Percentiles rank a stretch among this genome's conserved stretches.
phyloP scores from a whole-genome alignment of 1,140 invertebrate species.

The Caenorhabditis brenneri region DNA sequence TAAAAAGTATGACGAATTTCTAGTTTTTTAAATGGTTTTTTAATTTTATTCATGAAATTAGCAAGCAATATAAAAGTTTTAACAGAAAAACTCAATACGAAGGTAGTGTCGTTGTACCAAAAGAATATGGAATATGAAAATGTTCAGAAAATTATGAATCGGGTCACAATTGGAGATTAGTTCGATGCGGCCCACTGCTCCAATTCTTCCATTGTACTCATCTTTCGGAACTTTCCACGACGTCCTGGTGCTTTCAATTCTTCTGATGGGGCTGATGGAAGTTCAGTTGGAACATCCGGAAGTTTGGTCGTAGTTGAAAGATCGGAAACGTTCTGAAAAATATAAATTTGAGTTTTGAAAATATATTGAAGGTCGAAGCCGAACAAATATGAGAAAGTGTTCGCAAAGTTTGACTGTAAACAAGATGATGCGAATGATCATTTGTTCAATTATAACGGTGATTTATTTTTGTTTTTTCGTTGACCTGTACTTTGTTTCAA shows the following conservation, averaged over 20 bases:
- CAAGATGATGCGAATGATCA: background rate
- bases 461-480: too few relatives aligned
- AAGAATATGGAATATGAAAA: background rate
- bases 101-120: background rate
- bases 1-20: constrained; percentile 2
- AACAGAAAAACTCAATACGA: too few relatives aligned
- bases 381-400: too few relatives aligned
- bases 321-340: background rate
- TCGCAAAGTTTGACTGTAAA: too few relatives aligned
- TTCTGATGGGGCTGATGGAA: constrained; percentile 16
- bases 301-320: background rate
- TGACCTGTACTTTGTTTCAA: too few relatives aligned
- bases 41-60: background rate
- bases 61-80: background rate
- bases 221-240: constrained; percentile 11
- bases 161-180: constrained; percentile 1
- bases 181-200: constrained; percentile 53
- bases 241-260: constrained; percentile 32
- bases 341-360: background rate
- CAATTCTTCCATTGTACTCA: constrained; percentile 49
- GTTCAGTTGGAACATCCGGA: constrained; percentile 20
- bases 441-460: too few relatives aligned
- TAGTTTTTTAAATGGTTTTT: background rate
- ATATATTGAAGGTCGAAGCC: background rate
- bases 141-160: background rate